Conservation (phyloP, 2,797 vertebrate genomes). For the Melanotaenia nigrans region DNA sequence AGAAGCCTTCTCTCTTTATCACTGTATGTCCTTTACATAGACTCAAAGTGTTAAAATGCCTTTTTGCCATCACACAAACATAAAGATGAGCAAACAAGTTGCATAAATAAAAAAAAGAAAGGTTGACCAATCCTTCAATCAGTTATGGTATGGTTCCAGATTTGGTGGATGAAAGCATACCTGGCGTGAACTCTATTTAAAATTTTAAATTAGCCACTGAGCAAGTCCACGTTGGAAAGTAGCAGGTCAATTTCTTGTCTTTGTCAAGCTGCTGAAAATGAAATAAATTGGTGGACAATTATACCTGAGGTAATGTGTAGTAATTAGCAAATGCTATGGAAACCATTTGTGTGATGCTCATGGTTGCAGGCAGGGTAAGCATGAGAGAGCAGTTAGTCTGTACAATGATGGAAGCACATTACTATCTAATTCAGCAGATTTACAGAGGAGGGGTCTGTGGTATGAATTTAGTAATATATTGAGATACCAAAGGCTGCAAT, state of each 20-base stretch:
- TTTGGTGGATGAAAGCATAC: constrained; percentile 15
- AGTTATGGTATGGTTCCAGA: background rate
- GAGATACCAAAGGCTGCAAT: background rate
- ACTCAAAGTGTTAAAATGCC: constrained; percentile 26
- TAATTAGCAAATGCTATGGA: constrained; percentile 26
- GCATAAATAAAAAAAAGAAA: constrained; percentile 28
- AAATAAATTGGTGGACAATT: constrained; percentile 39
- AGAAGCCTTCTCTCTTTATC: constrained; percentile 13
- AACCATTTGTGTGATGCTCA: constrained; percentile 19
- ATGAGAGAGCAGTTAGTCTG: constrained; percentile 35
- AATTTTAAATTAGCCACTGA: constrained; percentile 19
- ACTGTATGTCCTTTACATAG: constrained; percentile 7
- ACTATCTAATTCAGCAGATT: constrained; percentile 18
- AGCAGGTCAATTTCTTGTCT: constrained; percentile 6
- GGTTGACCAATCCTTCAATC: constrained; percentile 7
- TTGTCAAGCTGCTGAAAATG: constrained; percentile 21
- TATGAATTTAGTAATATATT: constrained; percentile 31
- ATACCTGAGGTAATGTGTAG: constrained; percentile 42
- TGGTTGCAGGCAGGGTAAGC: constrained; percentile 18
- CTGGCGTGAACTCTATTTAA: background rate
- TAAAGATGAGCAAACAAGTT: constrained; percentile 17
- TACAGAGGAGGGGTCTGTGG: constrained; percentile 1
- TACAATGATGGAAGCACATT: constrained; percentile 27
- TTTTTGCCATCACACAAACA: constrained; percentile 22
- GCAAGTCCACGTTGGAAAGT: background rate